A percentile compares a stretch with the other conserved stretches of the same genome.
phyloP scores from a whole-genome alignment of 2,888 invertebrate species.

The Troilus luridus region DNA sequence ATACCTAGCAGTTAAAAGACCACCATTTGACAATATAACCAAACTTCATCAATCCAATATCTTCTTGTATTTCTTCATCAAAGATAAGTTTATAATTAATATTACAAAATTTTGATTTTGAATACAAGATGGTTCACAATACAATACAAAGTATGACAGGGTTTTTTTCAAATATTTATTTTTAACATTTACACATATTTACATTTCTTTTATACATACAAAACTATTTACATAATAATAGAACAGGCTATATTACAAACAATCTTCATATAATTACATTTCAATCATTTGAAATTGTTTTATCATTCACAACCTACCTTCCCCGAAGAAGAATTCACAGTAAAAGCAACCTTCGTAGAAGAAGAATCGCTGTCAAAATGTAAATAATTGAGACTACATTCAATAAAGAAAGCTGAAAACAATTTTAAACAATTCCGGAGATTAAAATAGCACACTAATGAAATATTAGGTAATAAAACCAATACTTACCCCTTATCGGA shows the following conservation, averaged over 20 bases:
- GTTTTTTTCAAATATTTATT: background rate
- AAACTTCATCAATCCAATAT: background rate
- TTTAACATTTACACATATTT: constrained; percentile 12
- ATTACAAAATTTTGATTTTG: background rate
- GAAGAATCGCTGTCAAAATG: constrained; percentile 48
- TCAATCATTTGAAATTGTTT: background rate
- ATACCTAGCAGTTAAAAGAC: background rate
- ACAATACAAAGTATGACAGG: background rate
- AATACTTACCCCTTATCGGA: constrained; percentile 81
- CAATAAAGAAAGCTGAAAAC: constrained; percentile 56
- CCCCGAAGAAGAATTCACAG: background rate
- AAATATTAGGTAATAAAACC: constrained; percentile 9
- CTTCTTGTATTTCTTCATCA: background rate
- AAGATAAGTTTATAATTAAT: background rate
- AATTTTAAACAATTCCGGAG: constrained; percentile 4
- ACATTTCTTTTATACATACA: constrained; percentile 7
- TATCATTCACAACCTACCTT: constrained; percentile 18
- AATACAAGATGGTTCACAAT: constrained; percentile 11
- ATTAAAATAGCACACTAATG: constrained; percentile 33
- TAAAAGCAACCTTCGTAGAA: background rate
- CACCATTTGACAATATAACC: constrained; percentile 6
- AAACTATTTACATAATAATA: background rate
- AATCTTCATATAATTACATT: background rate
- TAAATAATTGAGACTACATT: constrained; percentile 55
- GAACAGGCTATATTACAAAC: background rate